Conservation (phyloP, 2,888 invertebrate genomes). For the Lepidocyrtinus sp. region DNA sequence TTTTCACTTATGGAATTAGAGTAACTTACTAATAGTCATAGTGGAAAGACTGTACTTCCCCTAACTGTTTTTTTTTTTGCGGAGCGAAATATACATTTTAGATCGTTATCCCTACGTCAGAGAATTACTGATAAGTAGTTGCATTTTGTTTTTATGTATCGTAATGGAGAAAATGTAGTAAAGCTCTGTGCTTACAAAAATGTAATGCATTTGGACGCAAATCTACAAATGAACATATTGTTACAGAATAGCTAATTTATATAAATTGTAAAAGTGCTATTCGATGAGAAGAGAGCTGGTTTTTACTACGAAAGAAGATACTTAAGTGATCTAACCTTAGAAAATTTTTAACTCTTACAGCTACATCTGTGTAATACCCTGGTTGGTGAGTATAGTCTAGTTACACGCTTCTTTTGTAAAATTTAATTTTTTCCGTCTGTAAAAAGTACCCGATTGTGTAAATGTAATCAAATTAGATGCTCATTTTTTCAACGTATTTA, state of each 20-base stretch:
- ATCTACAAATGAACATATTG: neutral
- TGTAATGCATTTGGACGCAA: constrained; percentile 2
- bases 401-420: too few relatives aligned
- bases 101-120: neutral
- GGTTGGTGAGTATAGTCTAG: too few relatives aligned
- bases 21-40: too few relatives aligned
- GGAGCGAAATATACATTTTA: neutral
- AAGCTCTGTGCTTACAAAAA: constrained; percentile 3
- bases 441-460: too few relatives aligned
- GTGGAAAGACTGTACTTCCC: constrained; percentile 36
- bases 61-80: neutral
- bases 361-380: too few relatives aligned
- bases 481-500: too few relatives aligned
- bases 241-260: constrained; percentile 10
- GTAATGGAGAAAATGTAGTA: neutral
- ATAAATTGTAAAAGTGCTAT: constrained; percentile 4
- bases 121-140: neutral
- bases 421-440: too few relatives aligned
- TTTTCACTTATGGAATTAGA: too few relatives aligned
- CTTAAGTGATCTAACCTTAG: neutral
- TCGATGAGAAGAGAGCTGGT: neutral
- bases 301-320: neutral
- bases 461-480: too few relatives aligned
- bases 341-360: neutral
- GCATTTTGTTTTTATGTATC: neutral